These are phyloP conservation scores for Tarsius wallacei DNA, from an alignment of 2,797 vertebrate genomes.

Conservation along the genomic window DNA sequence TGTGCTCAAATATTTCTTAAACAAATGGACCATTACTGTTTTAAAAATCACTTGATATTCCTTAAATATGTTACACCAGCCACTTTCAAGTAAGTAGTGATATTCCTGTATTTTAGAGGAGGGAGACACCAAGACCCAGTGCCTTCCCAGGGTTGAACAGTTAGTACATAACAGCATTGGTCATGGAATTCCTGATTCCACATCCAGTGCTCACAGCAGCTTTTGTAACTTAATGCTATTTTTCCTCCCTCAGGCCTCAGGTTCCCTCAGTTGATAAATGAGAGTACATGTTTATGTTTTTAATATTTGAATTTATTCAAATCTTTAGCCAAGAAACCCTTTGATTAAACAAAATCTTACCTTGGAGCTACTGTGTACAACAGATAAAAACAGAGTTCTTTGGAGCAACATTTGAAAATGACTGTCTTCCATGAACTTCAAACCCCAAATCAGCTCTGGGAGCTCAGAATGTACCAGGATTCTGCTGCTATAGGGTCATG, in stretches of 20 bases:
- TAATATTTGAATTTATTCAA: constrained; percentile 75
- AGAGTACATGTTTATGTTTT: constrained; percentile 72
- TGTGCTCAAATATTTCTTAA: neutral
- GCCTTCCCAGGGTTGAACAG: neutral
- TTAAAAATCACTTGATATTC: constrained; percentile 24
- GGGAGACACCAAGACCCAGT: neutral
- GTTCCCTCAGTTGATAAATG: constrained; percentile 72
- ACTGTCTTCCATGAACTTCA: neutral
- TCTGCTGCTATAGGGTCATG: constrained; percentile 2
- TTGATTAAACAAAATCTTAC: constrained; percentile 79
- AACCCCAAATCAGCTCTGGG: neutral
- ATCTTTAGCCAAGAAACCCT: constrained; percentile 67
- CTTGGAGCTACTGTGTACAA: constrained; percentile 48
- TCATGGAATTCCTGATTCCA: neutral
- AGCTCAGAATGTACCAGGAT: no score
- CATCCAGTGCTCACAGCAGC: neutral
- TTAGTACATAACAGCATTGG: neutral
- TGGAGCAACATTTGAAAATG: constrained; percentile 5
- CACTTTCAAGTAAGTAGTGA: neutral
- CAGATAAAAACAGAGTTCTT: constrained; percentile 48
- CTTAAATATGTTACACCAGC: neutral
- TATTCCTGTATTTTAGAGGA: neutral
- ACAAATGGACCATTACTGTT: neutral
- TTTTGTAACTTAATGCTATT: constrained; percentile 46
- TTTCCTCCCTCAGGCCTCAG: neutral